A percentile compares a stretch with the other conserved stretches of the same genome.
Conservation (phyloP, 2,113 vertebrate genomes). For the Myocastor coypus region DNA sequence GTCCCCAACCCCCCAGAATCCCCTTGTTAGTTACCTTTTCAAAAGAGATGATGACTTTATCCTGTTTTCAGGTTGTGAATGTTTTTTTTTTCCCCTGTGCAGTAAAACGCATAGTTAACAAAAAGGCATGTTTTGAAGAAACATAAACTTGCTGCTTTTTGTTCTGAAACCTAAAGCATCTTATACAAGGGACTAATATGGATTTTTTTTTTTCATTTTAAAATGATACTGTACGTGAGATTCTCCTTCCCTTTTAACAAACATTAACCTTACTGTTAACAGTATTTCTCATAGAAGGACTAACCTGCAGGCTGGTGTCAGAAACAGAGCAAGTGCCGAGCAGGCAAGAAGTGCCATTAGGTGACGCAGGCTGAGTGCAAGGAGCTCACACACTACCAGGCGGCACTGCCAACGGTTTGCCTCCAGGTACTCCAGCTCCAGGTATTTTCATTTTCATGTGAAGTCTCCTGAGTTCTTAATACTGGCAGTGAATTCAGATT, state of each 20-base stretch:
- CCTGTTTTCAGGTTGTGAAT: constrained; percentile 7
- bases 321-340: neutral
- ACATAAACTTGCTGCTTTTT: neutral
- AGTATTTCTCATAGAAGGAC: neutral
- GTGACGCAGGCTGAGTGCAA: neutral
- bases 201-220: neutral
- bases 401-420: neutral
- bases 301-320: neutral
- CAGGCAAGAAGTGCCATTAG: neutral
- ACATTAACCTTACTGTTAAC: no score
- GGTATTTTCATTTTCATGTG: neutral
- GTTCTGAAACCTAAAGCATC: neutral
- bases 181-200: neutral
- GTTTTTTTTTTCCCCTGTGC: neutral
- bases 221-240: neutral
- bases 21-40: neutral
- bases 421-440: neutral
- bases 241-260: neutral
- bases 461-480: constrained; percentile 14
- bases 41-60: neutral
- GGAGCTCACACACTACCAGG: neutral
- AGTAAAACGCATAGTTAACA: neutral
- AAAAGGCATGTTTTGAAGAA: neutral
- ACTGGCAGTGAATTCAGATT: neutral
- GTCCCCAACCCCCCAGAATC: neutral